Percentiles rank a stretch among this genome's conserved stretches.
phyloP scores from a whole-genome alignment of 2,888 invertebrate genomes.

The Seira sanloemensis region DNA sequence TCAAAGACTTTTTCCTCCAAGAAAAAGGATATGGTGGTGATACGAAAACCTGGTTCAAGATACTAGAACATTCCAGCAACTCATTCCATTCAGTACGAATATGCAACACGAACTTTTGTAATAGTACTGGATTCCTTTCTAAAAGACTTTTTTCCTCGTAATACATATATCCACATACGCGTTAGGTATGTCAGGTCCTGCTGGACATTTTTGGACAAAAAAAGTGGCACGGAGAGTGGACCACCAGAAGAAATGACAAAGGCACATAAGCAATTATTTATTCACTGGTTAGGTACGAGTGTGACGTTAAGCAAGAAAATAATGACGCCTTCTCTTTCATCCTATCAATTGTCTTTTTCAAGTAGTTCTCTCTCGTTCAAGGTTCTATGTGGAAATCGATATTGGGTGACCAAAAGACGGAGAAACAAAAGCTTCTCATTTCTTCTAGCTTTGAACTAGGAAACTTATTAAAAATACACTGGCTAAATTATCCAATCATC shows the following conservation, averaged over 20 bases:
- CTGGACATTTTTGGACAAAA: constrained; percentile 20
- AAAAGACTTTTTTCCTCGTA: background rate
- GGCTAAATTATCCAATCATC: too few relatives aligned
- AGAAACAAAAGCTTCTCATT: too few relatives aligned
- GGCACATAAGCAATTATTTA: constrained; percentile 8
- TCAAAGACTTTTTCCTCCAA: too few relatives aligned
- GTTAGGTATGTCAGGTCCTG: too few relatives aligned
- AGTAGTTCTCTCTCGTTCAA: constrained; percentile 1
- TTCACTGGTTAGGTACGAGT: background rate
- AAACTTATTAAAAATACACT: too few relatives aligned
- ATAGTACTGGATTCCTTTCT: constrained; percentile 3
- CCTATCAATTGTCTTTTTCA: constrained; percentile 7
- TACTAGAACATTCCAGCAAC: background rate
- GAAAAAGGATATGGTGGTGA: too few relatives aligned
- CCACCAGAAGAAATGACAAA: background rate
- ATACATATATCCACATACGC: too few relatives aligned
- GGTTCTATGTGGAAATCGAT: constrained; percentile 1
- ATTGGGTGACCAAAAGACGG: background rate
- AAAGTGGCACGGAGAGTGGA: background rate
- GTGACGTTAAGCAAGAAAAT: constrained; percentile 5
- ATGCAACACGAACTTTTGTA: too few relatives aligned
- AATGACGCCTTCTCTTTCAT: background rate
- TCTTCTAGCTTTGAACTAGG: too few relatives aligned
- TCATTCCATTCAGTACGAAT: background rate
- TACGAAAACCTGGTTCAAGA: too few relatives aligned